These are phyloP conservation scores for Sebastes trivittatus DNA, from an alignment of 2,797 vertebrate species.

Conservation along the genomic window DNA sequence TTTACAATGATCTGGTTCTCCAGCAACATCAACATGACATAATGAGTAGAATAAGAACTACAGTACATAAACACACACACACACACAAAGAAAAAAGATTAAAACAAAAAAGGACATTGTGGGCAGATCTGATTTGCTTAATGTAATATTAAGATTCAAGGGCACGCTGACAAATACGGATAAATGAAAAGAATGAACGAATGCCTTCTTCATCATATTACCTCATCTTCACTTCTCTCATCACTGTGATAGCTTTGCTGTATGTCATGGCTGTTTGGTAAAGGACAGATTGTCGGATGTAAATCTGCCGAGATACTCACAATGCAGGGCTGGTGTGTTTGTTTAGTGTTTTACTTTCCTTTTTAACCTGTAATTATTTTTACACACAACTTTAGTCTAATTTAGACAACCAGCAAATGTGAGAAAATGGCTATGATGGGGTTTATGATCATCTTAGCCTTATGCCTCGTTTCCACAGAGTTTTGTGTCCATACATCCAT, in stretches of 20 bases:
- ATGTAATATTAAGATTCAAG: neutral
- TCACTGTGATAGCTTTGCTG: constrained; percentile 1
- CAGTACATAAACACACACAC: neutral
- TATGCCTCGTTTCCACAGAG: accelerated
- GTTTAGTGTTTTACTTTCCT: neutral
- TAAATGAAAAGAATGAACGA: neutral
- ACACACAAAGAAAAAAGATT: neutral
- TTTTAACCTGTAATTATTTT: neutral
- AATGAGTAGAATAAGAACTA: neutral
- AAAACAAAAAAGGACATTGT: neutral
- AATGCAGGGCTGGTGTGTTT: neutral
- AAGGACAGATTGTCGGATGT: neutral
- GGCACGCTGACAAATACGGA: neutral
- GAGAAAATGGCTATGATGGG: neutral
- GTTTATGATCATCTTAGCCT: neutral
- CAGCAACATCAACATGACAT: neutral
- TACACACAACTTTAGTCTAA: neutral
- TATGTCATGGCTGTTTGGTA: neutral
- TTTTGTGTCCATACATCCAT: too few relatives aligned
- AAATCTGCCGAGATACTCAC: neutral
- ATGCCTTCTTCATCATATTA: neutral
- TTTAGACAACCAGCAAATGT: neutral
- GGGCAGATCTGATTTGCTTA: neutral
- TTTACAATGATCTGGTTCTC: neutral
- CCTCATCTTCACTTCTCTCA: neutral